Evolutionary conservation across 2,888 invertebrate genomes (phyloP), one percentile per base, ranked within the genome.

Genomic region (Cephus runcator): DNA sequence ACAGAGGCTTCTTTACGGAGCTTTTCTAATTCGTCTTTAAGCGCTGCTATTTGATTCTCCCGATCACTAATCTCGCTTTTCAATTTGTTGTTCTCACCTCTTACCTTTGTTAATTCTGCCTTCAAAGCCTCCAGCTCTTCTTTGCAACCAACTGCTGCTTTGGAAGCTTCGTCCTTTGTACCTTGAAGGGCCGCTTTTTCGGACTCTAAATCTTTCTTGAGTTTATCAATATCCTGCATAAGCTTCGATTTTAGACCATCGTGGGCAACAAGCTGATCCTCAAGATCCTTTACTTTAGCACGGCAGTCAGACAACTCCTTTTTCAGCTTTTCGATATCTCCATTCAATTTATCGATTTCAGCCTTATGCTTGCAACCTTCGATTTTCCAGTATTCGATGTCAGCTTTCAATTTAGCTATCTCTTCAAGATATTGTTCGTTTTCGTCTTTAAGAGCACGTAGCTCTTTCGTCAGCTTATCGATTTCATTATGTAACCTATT

Each of bases 331-430:
- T 83, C 81, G 4, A 82, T 73, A 15, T 86, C 81, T 3, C 23
- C 36, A 30, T 79, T 81, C 11, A 83, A 33, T 71, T 83, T 84
- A 11, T 83, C 83, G 11, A 82, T 35, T 34, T 85, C 83, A 76
- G 80, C 77, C 75, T 83, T 81, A 15, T 81, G 40, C 56, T 82
- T 84, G 68, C 56, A 81, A 71, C 80, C 79, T 23, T 84, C 82
- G 75, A 73, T 83, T 76, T 77, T 81, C 82, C 83, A 84, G 69
- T 81, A 79, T 15, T 86, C 83, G 34, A 83, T 73, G n/a, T 85
- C 82, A 11, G 76, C 69, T 33, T 82, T 73, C 30, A 83, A 75
- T 12, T 34, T 76, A 23, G 79, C 80, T 30, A 76, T 35, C 23
- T 84, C 82, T 3, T 11, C 34, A n/a, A 11, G 80, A 56, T 84